Percentiles rank a stretch among this genome's conserved stretches.
Evolutionary conservation across 2,797 vertebrate species (phyloP).

Genomic region (Schizothorax lantsangensis): DNA sequence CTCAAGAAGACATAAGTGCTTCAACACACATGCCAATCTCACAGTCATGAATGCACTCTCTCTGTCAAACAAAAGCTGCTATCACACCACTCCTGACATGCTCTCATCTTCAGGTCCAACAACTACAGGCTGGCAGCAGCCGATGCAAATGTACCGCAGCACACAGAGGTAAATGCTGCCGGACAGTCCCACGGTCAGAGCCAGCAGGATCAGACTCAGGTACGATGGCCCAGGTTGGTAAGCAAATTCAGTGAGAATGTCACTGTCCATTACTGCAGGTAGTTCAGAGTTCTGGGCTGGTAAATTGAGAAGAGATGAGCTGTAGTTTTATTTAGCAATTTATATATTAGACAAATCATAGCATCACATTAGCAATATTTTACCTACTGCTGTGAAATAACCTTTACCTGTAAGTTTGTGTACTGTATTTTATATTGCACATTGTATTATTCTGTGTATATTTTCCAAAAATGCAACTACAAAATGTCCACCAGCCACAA

Average conservation of each 20-base stretch:
- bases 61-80: not conserved
- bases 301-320: not conserved
- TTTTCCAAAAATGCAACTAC: not conserved
- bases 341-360: not conserved
- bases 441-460: not conserved
- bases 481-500: not conserved
- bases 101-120: slow-evolving; percentile 55
- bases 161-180: slow-evolving; percentile 71
- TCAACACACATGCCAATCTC: not conserved
- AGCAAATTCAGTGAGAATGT: slow-evolving; percentile 26
- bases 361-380: not conserved
- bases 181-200: slow-evolving; percentile 66
- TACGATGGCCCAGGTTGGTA: slow-evolving; percentile 37
- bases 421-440: not conserved
- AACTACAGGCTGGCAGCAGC: slow-evolving; percentile 70
- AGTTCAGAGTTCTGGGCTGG: slow-evolving; percentile 50
- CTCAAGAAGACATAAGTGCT: slow-evolving; percentile 1
- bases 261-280: slow-evolving; percentile 41
- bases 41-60: not conserved
- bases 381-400: not conserved
- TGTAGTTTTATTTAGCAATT: not conserved
- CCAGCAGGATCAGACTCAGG: slow-evolving; percentile 65
- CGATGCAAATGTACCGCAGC: slow-evolving; percentile 71
- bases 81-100: slow-evolving; percentile 56
- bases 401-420: not conserved